Conservation (phyloP, 2,888 invertebrate genomes). For the Lochmaea capreae region DNA sequence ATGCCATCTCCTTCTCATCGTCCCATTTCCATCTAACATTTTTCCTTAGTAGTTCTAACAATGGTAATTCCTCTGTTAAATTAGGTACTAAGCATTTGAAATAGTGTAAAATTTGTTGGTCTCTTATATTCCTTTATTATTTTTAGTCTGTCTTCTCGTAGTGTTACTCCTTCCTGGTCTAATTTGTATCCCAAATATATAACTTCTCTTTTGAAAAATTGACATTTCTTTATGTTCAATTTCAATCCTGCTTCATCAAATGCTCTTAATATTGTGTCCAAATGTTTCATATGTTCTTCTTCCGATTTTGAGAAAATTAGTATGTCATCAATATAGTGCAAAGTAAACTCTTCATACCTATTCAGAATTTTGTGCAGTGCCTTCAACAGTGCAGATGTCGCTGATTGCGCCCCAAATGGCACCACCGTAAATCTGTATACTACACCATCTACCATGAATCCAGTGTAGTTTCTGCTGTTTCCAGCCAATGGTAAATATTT, state of each 20-base stretch:
- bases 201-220: not conserved
- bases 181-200: not conserved
- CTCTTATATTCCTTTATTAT: not conserved
- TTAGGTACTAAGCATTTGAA: slow-evolving; percentile 27
- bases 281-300: too few relatives aligned
- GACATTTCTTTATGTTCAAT: not conserved
- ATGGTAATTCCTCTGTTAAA: slow-evolving; percentile 21
- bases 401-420: too few relatives aligned
- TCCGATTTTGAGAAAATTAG: too few relatives aligned
- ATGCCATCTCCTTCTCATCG: slow-evolving; percentile 20
- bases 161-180: not conserved
- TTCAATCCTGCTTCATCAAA: not conserved
- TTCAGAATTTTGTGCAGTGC: not conserved
- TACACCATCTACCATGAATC: not conserved
- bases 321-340: too few relatives aligned
- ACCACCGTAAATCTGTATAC: too few relatives aligned
- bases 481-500: not conserved
- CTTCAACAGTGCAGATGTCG: not conserved
- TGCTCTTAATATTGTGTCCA: too few relatives aligned
- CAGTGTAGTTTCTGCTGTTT: not conserved
- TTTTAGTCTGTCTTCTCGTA: not conserved
- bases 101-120: slow-evolving; percentile 18
- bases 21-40: slow-evolving; percentile 25
- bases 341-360: not conserved
- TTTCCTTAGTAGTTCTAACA: slow-evolving; percentile 26